These are phyloP conservation scores for Tipula unca DNA, from an alignment of 2,888 invertebrate species.

Conservation along the genomic window DNA sequence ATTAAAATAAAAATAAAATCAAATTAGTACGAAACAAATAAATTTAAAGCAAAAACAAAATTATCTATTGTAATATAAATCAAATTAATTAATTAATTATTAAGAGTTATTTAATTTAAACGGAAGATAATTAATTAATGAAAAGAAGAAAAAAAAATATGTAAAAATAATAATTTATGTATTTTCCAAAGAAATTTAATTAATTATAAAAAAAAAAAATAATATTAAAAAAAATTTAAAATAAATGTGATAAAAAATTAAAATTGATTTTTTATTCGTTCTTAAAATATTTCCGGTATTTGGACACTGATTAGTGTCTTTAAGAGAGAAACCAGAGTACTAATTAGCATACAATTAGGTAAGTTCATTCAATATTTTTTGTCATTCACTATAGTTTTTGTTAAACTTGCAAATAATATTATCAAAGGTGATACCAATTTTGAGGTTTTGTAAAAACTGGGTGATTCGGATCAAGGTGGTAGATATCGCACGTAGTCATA, in stretches of 20 bases:
- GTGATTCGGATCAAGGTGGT: too few species aligned
- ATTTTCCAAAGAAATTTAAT: slow-evolving; percentile 18
- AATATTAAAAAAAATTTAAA: background rate
- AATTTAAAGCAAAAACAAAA: background rate
- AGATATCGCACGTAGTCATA: too few species aligned
- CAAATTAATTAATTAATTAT: background rate
- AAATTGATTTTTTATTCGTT: background rate
- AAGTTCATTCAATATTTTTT: too few species aligned
- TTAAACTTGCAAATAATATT: too few species aligned
- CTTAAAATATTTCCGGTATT: too few species aligned
- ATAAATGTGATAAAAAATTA: slow-evolving; percentile 18
- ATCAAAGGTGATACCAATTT: too few species aligned
- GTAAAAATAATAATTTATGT: background rate
- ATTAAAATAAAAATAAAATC: background rate
- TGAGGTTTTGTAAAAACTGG: too few species aligned
- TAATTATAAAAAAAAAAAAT: background rate
- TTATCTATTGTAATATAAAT: slow-evolving; percentile 8
- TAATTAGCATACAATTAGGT: background rate
- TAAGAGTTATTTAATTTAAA: slow-evolving; percentile 3
- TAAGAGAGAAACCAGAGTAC: too few species aligned
- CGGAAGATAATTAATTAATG: background rate
- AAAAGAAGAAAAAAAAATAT: background rate
- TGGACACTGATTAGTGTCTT: too few species aligned
- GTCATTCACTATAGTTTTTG: too few species aligned
- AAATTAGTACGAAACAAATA: background rate